These are phyloP conservation scores for Limenitis camilla DNA, from an alignment of 2,888 invertebrate genomes.

Conservation along the genomic window DNA sequence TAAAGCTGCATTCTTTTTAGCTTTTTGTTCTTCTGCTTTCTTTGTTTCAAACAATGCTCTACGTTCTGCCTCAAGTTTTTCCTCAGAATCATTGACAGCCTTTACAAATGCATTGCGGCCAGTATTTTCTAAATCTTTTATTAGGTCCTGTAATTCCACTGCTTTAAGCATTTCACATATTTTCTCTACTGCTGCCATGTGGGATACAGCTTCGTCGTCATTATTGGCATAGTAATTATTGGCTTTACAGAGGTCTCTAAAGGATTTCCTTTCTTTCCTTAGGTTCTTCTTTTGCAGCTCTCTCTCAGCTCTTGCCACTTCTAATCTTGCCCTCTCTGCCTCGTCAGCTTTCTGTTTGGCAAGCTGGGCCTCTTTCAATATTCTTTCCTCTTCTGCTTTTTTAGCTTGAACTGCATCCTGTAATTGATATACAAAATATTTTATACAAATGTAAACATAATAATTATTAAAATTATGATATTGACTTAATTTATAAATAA, in stretches of 20 bases:
- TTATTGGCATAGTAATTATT: constrained; percentile 85
- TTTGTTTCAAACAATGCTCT: constrained; percentile 73
- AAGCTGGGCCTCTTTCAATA: constrained; percentile 80
- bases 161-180: constrained; percentile 87
- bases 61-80: constrained; percentile 85
- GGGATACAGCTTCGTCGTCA: constrained; percentile 82
- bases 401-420: constrained; percentile 85
- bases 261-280: constrained; percentile 88
- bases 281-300: constrained; percentile 89
- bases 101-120: constrained; percentile 80
- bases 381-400: constrained; percentile 87
- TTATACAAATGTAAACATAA: not conserved
- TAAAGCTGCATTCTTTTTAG: constrained; percentile 57
- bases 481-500: too few relatives aligned
- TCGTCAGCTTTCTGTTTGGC: constrained; percentile 86
- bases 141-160: constrained; percentile 83
- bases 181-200: constrained; percentile 94
- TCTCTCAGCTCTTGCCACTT: constrained; percentile 87
- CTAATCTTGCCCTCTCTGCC: constrained; percentile 86
- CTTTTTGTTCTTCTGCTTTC: constrained; percentile 59
- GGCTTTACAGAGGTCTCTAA: constrained; percentile 86
- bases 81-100: constrained; percentile 81
- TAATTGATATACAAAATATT: constrained; percentile 27
- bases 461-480: not conserved
- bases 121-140: constrained; percentile 78